Evolutionary conservation across 2,888 invertebrate genomes (phyloP), one percentile per base, ranked within the genome.

Genomic region (Spodoptera littoralis): DNA sequence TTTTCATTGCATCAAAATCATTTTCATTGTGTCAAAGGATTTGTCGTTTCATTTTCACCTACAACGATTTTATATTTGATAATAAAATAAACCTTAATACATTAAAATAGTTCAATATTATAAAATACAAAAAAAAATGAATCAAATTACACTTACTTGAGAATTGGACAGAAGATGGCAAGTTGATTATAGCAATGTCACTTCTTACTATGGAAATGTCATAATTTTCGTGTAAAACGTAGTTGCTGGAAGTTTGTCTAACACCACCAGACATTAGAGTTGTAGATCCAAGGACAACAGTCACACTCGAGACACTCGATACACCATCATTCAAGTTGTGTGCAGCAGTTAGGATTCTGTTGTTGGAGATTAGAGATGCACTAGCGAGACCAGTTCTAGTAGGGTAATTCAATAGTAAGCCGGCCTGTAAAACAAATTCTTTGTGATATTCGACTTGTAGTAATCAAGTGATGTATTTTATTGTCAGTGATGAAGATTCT

Each of bases 291-390:
- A 89, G 84, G 2, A 89, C 86, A 0, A 88, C 87, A 0, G 82
- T 84, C 46, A 54, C 11, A 70, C 74, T 78, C 83, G 84, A 0
- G 74, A 90, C 27, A 84, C 87, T 73, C 83, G 59, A 0, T 13
- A 1, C 0, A 11, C 90, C 90, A 36, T 90, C 90, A 27, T 48
- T 76, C 87, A 89, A 86, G 72, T 86, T 87, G 67, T 87, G 87
- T 4, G 88, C 87, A 24, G 88, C 87, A 0, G 87, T 86, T 6
- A 84, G 43, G 0, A 87, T 65, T 79, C 89, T 36, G 36, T 36
- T 36, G 36, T 36, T 5, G 36, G 36, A 36, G 36, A 5, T 90
- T 88, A 68, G 90, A 90, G 3, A 88, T 78, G 27, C 78, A 81
- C 22, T 42, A 45, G 9, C 76, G 76, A n/a, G 8, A 11, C 70